Evolutionary conservation across 64 coral and sea anemone species (phyloP).

Genomic region (Montipora cactus): DNA sequence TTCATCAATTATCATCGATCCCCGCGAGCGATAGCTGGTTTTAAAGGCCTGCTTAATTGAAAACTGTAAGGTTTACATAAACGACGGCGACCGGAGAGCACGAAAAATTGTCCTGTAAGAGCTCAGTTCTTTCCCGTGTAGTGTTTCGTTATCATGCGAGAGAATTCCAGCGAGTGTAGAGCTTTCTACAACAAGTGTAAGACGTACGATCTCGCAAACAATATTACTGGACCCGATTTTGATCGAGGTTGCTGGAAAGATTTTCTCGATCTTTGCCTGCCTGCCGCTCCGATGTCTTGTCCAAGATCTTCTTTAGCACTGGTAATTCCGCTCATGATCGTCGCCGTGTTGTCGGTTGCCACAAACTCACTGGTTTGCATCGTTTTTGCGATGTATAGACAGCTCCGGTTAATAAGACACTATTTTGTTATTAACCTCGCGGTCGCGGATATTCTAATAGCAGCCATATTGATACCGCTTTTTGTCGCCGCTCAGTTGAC

Average conservation of each 20-base stretch:
- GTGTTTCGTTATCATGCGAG: neutral
- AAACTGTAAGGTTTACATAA: neutral
- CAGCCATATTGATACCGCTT: conserved; percentile 60
- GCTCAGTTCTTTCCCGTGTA: neutral
- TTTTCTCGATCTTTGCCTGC: conserved; percentile 54
- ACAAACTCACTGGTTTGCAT: conserved; percentile 77
- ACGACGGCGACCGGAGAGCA: neutral
- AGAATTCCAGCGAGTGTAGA: neutral
- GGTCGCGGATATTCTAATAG: conserved; percentile 78
- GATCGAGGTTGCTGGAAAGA: conserved; percentile 78
- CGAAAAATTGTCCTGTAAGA: neutral
- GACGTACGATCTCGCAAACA: conserved; percentile 17
- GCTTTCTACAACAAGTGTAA: conserved; percentile 4
- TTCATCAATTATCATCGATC: conserved; percentile 21
- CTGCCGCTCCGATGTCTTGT: neutral
- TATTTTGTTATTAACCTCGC: conserved; percentile 93
- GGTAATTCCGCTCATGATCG: conserved; percentile 48
- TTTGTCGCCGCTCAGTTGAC: conserved; percentile 63
- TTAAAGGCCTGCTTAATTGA: conserved; percentile 3
- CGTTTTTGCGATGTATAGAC: conserved; percentile 81
- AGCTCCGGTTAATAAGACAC: conserved; percentile 84
- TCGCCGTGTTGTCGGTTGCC: conserved; percentile 57
- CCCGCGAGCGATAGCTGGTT: neutral
- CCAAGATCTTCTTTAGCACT: neutral
- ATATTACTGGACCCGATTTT: neutral